A percentile compares a stretch with the other conserved stretches of the same genome.
These are phyloP conservation scores for Ascaphus truei DNA, from an alignment of 2,113 vertebrate species.

Conservation along the genomic window DNA sequence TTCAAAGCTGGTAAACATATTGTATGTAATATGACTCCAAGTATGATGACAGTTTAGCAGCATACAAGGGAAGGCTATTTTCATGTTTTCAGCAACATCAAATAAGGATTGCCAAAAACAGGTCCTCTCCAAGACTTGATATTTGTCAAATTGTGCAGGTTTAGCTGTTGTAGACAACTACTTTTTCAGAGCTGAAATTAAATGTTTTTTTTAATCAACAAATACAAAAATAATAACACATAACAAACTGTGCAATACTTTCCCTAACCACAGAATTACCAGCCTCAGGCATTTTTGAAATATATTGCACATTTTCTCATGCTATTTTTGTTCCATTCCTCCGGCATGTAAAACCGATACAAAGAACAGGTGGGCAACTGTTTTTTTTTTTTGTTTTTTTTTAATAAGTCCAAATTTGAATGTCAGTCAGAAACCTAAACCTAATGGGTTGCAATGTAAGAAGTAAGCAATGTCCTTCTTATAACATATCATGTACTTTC, in stretches of 20 bases:
- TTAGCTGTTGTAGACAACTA: not conserved
- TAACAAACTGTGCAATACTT: not conserved
- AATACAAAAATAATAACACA: not conserved
- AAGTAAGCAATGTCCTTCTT: not conserved
- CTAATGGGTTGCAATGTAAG: not conserved
- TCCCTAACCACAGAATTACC: not conserved
- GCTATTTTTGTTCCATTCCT: conserved; percentile 4
- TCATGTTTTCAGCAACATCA: no score
- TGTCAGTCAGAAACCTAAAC: no score
- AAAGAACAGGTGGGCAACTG: not conserved
- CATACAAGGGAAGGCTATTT: no score
- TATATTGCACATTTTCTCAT: not conserved
- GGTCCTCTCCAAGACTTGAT: no score
- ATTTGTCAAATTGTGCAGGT: not conserved
- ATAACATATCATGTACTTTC: not conserved
- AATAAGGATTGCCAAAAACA: no score
- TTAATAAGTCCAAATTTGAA: no score
- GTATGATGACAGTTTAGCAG: no score
- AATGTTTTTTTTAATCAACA: not conserved
- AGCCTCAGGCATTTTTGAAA: not conserved
- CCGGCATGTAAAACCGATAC: not conserved
- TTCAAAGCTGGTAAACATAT: no score
- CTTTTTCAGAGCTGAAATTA: no score
- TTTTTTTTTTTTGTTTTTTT: not conserved
- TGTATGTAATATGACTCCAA: no score